A percentile compares a stretch with the other conserved stretches of the same genome.
Conservation (phyloP, 2,888 invertebrate genomes). For the Sphecodes monilicornis region DNA sequence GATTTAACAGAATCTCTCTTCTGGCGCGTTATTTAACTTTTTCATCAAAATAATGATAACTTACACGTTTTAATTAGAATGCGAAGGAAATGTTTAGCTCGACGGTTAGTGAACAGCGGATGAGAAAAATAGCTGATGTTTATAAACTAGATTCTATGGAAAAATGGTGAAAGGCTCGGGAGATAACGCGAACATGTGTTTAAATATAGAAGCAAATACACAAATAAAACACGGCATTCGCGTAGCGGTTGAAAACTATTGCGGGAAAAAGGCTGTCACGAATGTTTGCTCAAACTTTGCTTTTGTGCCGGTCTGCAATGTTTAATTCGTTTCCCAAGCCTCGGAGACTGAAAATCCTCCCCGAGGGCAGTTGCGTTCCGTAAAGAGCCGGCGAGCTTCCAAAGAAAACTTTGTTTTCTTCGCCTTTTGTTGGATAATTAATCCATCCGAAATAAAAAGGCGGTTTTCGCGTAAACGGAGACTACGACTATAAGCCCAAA, state of each 20-base stretch:
- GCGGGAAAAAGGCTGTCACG: background rate
- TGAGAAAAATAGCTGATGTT: too few species aligned
- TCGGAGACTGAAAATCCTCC: conserved; percentile 1
- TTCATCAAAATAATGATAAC: background rate
- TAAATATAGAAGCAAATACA: background rate
- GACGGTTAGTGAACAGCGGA: background rate
- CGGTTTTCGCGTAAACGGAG: conserved; percentile 28
- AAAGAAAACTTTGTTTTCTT: conserved; percentile 40
- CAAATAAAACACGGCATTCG: background rate
- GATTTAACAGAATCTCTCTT: background rate
- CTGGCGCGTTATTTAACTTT: background rate
- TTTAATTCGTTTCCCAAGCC: background rate
- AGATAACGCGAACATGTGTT: background rate
- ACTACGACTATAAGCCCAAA: conserved; percentile 31
- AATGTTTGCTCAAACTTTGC: background rate
- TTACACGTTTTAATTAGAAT: background rate
- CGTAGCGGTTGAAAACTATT: background rate
- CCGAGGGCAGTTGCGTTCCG: conserved; percentile 19
- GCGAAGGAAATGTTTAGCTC: background rate
- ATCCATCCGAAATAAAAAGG: conserved; percentile 35
- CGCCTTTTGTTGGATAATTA: conserved; percentile 35
- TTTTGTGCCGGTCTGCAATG: background rate
- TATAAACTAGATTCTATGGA: too few species aligned
- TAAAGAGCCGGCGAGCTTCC: conserved; percentile 3
- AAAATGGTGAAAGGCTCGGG: background rate